phyloP scores from a whole-genome alignment of 2,888 invertebrate species.

The Embidobia sp. region DNA sequence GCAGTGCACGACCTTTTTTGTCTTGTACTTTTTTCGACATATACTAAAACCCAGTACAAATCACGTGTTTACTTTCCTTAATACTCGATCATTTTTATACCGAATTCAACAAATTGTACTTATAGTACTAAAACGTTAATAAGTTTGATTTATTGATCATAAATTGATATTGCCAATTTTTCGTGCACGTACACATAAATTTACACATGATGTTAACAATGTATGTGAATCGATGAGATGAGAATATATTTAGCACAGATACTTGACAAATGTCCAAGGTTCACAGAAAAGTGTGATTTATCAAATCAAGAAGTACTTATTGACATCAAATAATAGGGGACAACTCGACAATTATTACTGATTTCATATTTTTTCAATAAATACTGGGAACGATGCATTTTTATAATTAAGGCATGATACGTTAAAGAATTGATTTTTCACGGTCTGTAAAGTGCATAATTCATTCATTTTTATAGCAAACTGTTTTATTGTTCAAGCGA shows the following conservation, averaged over 20 bases:
- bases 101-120: neutral
- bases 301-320: slow-evolving; percentile 53
- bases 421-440: too few species aligned
- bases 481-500: too few species aligned
- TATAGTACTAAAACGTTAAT: neutral
- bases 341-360: slow-evolving; percentile 47
- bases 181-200: neutral
- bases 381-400: slow-evolving; percentile 15
- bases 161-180: slow-evolving; percentile 5
- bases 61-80: too few species aligned
- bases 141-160: slow-evolving; percentile 1
- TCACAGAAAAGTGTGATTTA: slow-evolving; percentile 59
- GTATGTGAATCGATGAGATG: slow-evolving; percentile 15
- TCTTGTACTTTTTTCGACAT: too few species aligned
- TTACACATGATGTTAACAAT: slow-evolving; percentile 6
- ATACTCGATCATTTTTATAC: slow-evolving; percentile 1
- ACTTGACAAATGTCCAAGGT: slow-evolving; percentile 54
- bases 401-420: too few species aligned
- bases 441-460: too few species aligned
- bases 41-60: slow-evolving; percentile 3
- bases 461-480: too few species aligned
- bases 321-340: slow-evolving; percentile 55
- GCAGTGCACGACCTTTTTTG: slow-evolving; percentile 50
- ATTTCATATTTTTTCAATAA: slow-evolving; percentile 24
- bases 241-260: slow-evolving; percentile 50